Conservation (phyloP, 2,797 vertebrate species). For the Falco biarmicus region DNA sequence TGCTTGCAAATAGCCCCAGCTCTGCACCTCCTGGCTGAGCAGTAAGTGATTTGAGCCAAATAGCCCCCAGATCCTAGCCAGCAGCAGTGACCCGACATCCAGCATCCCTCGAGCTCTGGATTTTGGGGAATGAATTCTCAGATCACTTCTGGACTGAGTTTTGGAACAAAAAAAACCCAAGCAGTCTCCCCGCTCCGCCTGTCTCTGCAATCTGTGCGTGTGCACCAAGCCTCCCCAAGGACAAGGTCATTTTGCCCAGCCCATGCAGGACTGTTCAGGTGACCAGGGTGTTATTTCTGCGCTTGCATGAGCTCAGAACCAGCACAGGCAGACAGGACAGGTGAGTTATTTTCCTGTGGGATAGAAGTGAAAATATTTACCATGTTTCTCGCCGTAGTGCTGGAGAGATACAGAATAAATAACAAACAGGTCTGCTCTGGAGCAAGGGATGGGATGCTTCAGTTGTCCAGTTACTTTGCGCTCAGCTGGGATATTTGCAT, state of each 20-base stretch:
- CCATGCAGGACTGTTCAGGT: accelerated
- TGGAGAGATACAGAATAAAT: not conserved
- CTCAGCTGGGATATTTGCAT: not conserved
- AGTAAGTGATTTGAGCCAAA: accelerated
- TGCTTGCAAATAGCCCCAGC: not conserved
- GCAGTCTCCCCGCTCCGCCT: not conserved
- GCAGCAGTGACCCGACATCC: not conserved
- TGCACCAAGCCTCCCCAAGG: not conserved
- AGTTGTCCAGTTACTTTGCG: not conserved
- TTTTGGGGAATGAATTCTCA: not conserved
- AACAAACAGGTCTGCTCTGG: not conserved
- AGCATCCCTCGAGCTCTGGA: not conserved
- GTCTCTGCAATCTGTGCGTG: not conserved
- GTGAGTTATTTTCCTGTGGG: not conserved
- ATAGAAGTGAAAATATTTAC: not conserved
- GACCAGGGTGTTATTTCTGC: not conserved
- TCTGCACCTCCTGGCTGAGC: not conserved
- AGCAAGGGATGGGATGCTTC: not conserved
- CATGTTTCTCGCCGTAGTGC: not conserved
- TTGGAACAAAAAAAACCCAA: not conserved
- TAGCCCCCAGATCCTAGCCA: not conserved
- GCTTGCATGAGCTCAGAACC: not conserved
- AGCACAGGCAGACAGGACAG: not conserved
- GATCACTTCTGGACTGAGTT: not conserved
- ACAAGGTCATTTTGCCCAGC: not conserved